Conservation (phyloP, 1,140 invertebrate species). For the Drosophila melanogaster region DNA sequence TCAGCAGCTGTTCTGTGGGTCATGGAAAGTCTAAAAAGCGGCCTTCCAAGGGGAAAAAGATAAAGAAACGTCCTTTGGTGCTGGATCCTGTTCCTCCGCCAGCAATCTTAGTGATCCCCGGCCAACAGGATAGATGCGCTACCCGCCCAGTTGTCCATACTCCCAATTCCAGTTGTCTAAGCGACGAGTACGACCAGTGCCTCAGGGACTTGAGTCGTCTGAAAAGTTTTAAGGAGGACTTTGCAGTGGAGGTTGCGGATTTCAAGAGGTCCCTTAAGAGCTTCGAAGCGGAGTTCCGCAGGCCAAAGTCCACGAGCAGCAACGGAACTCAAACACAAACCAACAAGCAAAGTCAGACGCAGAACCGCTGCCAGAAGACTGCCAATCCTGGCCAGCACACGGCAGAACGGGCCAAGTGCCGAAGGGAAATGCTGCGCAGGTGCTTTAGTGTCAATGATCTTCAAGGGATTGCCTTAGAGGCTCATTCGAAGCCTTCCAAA, state of each 20-base stretch:
- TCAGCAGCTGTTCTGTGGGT: slow-evolving; percentile 34
- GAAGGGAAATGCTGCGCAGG: slow-evolving; percentile 65
- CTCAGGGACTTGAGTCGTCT: slow-evolving; percentile 56
- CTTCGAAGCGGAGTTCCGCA: slow-evolving; percentile 70
- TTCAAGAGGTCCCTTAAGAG: slow-evolving; percentile 72
- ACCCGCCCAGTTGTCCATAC: slow-evolving; percentile 4
- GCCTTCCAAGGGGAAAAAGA: slow-evolving; percentile 42
- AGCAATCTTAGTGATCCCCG: slow-evolving; percentile 5
- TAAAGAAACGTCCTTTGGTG: slow-evolving; percentile 38
- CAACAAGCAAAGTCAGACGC: slow-evolving; percentile 9
- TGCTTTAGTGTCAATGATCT: slow-evolving; percentile 73
- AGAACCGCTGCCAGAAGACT: slow-evolving; percentile 9
- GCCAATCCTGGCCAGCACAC: slow-evolving; percentile 45
- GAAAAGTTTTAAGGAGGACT: slow-evolving; percentile 73
- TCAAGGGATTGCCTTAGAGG: background rate
- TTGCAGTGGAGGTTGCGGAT: slow-evolving; percentile 66
- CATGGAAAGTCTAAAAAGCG: slow-evolving; percentile 51
- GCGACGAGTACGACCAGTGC: slow-evolving; percentile 66
- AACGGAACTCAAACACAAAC: slow-evolving; percentile 45
- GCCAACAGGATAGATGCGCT: slow-evolving; percentile 6
- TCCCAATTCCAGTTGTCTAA: slow-evolving; percentile 47
- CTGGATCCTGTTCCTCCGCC: slow-evolving; percentile 14
- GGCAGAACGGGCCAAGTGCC: slow-evolving; percentile 59
- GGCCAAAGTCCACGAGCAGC: slow-evolving; percentile 59
- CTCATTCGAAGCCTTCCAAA: slow-evolving; percentile 4